Evolutionary conservation across 2,888 invertebrate species (phyloP), one percentile per base, ranked within the genome.

Genomic region (Harpalus rubripes): DNA sequence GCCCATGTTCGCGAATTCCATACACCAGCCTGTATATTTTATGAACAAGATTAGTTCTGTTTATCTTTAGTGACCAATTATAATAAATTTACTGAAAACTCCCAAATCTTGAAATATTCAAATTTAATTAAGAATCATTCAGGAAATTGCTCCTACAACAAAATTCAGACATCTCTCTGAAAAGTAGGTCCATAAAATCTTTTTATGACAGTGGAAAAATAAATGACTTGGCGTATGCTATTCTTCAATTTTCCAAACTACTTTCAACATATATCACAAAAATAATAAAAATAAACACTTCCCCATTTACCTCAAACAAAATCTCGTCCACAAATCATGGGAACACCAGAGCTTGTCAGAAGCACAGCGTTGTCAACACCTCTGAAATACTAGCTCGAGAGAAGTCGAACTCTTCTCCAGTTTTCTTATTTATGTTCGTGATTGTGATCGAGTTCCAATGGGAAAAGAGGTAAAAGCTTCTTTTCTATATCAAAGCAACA

Each of bases 261-360:
- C 22, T 39, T 39, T 68, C 32, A 12, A 26, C 68, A 68, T 68
- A 68, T 10, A 68, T 68, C 68, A 68, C 12, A 68, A 68, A 68
- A 39, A 68, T 68, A 68, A 39, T 68, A 32, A 68, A 68, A 68
- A 68, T 68, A 68, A 68, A 68, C 39, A 68, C 39, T 39, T 10
- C 32, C 6, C 15, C 68, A 22, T 63, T 63, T 26, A 63, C 63
- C 26, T 63, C 63, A 63, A 63, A 68, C 68, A 68, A 68, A 68
- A 68, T 68, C 32, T 68, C 39, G 32, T 15, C 15, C 68, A 39
- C 39, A 68, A 68, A 68, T 68, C 68, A 68, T 68, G 32, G 7
- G 7, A 68, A 32, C 39, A 68, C 68, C 39, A 39, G 63, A 68
- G 32, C 32, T 32, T 68, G 39, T 68, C 39, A 63, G 18, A 18